Evolutionary conservation across 2,888 invertebrate species (phyloP).

Genomic region (Plagiodera versicolora): DNA sequence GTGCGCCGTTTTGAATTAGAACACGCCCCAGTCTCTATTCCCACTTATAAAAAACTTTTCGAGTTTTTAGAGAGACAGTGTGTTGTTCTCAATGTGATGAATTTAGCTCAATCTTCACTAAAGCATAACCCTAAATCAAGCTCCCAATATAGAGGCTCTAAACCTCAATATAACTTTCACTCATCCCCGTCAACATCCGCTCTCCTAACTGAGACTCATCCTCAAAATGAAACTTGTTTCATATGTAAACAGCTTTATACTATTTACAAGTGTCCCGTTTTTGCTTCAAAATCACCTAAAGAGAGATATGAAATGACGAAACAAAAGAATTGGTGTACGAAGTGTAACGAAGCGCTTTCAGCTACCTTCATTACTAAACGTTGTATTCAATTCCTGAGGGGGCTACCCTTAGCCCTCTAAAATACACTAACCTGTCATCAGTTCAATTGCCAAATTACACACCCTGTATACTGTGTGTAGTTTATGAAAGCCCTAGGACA

Average conservation of each 20-base stretch:
- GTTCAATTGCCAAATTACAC: too few species aligned
- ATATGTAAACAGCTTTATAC: not conserved
- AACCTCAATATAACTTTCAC: not conserved
- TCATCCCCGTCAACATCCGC: too few species aligned
- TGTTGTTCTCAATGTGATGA: not conserved
- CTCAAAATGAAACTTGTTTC: not conserved
- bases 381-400: too few species aligned
- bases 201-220: not conserved
- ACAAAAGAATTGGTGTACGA: conserved; percentile 6
- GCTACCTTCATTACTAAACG: too few species aligned
- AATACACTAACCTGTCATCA: too few species aligned
- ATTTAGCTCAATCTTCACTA: not conserved
- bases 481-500: too few species aligned
- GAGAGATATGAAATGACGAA: not conserved
- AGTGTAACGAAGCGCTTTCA: too few species aligned
- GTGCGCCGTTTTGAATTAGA: not conserved
- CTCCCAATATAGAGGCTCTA: not conserved
- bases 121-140: not conserved
- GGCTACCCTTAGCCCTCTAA: too few species aligned
- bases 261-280: conserved; percentile 7
- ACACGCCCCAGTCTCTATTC: not conserved
- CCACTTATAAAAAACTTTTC: not conserved
- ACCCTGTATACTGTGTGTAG: too few species aligned
- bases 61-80: not conserved
- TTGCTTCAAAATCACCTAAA: not conserved